phyloP scores from a whole-genome alignment of 1,140 invertebrate genomes.

The Lasaia peninsularis region DNA sequence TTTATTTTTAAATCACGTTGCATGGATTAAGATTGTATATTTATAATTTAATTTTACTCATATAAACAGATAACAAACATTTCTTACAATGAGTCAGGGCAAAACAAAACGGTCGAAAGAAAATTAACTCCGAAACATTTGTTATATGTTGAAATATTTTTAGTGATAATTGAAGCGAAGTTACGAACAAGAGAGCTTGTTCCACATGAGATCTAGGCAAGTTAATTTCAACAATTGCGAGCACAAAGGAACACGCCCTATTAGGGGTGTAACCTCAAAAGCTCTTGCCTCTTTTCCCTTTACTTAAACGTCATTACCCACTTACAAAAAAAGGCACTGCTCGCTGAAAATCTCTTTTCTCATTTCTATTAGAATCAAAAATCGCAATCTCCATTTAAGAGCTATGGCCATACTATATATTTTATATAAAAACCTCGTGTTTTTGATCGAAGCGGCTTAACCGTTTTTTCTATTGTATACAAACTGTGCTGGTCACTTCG shows the following conservation, averaged over 20 bases:
- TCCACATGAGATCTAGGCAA: background rate
- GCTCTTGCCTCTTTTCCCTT: background rate
- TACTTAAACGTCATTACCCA: background rate
- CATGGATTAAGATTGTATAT: no score
- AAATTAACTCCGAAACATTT: background rate
- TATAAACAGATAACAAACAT: no score
- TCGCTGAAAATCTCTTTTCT: background rate
- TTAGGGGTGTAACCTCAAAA: conserved; percentile 6
- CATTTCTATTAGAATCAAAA: no score
- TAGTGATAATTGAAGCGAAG: background rate
- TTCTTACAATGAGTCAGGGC: no score
- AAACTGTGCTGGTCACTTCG: no score
- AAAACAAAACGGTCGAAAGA: background rate
- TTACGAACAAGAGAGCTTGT: background rate
- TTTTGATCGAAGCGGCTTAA: no score
- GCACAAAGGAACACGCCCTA: background rate
- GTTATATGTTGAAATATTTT: background rate
- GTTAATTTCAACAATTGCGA: background rate
- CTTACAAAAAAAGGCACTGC: background rate
- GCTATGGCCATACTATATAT: no score
- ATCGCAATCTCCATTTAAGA: no score
- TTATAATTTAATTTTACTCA: no score
- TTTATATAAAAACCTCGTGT: no score
- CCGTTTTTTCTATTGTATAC: no score
- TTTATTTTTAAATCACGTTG: no score